Evolutionary conservation across 2,113 vertebrate genomes (phyloP), one percentile per base, ranked within the genome.

Genomic region (Lasiurus borealis): DNA sequence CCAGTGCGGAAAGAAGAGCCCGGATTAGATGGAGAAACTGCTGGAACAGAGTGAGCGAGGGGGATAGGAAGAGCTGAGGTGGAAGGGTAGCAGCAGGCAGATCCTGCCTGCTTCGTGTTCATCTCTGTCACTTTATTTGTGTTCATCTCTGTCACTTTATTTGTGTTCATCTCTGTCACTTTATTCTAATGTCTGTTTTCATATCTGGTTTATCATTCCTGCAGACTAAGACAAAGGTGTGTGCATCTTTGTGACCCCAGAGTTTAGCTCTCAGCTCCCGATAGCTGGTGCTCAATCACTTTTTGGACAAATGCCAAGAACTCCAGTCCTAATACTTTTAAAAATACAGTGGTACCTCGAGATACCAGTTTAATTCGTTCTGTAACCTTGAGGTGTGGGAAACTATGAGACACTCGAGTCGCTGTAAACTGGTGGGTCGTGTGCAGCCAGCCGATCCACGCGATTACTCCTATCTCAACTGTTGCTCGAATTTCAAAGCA

Each of bases 151-250:
- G 14, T 62, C 48, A 21, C 15, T 25, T 21, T 48, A 48, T 50
- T 40, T n/a, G n/a, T n/a, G n/a, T n/a, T n/a, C n/a, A n/a, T n/a
- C n/a, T n/a, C n/a, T n/a, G 14, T 62, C 48, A 21, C 15, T 25
- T 21, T 50, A 50, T 52, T 50, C 69, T 52, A 8, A 71, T 50
- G 59, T 48, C 50, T 82, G 29, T 25, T 29, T 44, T 29, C 4
- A 9, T 3, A 5, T 18, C 21, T 1, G 0, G 21, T 21, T 8
- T 25, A 2, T 8, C 13, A 2, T 75, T 66, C 71, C 18, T 52
- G 50, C 34, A 90, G 27, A 23, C 14, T 69, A 44, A 84, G 21
- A 46, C n/a, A 83, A 34, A 75, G 34, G 14, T 29, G 0, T 0
- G 3, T 40, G 62, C 15, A 19, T 23, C 23, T n/a, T 14, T 52